phyloP scores from a whole-genome alignment of 2,113 vertebrate genomes.

The Charadrius vociferus region DNA sequence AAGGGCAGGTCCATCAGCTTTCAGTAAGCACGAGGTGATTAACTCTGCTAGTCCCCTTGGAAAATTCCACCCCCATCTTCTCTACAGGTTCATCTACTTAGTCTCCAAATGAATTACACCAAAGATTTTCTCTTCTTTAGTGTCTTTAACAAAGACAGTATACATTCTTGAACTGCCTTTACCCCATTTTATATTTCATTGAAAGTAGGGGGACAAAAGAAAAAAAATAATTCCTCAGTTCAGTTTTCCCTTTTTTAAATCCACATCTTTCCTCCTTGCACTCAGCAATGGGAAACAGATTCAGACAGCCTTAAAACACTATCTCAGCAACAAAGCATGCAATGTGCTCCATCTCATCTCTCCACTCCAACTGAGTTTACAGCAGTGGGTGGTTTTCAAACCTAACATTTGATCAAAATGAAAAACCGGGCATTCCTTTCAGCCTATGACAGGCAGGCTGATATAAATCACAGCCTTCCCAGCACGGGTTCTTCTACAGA shows the following conservation, averaged over 20 bases:
- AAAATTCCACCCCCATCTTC: neutral
- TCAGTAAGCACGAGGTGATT: neutral
- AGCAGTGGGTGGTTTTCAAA: conserved; percentile 78
- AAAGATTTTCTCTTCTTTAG: neutral
- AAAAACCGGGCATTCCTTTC: conserved; percentile 76
- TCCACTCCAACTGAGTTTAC: conserved; percentile 65
- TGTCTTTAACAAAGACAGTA: neutral
- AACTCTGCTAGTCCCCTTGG: neutral
- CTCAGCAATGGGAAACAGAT: conserved; percentile 42
- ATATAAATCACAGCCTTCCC: conserved; percentile 78
- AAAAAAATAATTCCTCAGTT: neutral
- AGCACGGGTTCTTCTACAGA: conserved; percentile 60
- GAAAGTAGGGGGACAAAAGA: neutral
- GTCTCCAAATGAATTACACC: neutral
- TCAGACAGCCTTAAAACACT: conserved; percentile 48
- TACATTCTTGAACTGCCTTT: no score
- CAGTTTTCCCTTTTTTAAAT: neutral
- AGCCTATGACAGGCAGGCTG: conserved; percentile 69
- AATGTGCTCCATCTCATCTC: conserved; percentile 70
- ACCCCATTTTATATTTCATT: neutral
- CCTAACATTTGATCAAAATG: conserved; percentile 76
- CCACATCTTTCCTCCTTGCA: neutral
- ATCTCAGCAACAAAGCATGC: conserved; percentile 70
- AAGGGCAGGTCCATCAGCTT: neutral
- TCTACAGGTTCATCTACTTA: neutral